Percentiles rank a stretch among this genome's conserved stretches.
These are phyloP conservation scores for Jaculus jaculus DNA, from an alignment of 2,113 vertebrate genomes.

Conservation along the genomic window DNA sequence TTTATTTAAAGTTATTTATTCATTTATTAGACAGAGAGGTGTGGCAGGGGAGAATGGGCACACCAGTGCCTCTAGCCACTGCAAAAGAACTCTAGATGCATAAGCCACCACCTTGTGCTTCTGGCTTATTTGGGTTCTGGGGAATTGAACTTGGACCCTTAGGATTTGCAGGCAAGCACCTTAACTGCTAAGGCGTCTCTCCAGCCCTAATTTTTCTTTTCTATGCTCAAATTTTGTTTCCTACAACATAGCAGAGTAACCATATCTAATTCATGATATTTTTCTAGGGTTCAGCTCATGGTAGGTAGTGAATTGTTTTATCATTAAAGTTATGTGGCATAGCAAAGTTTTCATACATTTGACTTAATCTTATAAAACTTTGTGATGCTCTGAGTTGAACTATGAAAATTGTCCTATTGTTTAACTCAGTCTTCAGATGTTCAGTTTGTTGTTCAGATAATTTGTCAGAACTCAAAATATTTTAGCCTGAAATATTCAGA, in stretches of 20 bases:
- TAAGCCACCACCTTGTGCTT: no score
- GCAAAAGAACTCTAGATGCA: no score
- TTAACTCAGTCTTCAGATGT: not conserved
- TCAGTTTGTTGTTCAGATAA: not conserved
- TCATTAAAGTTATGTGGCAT: not conserved
- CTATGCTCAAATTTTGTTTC: not conserved
- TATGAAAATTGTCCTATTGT: not conserved
- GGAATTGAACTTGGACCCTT: no score
- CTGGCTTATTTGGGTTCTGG: no score
- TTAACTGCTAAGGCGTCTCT: no score
- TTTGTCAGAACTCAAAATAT: not conserved
- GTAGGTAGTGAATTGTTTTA: constrained; percentile 4
- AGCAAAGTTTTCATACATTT: not conserved
- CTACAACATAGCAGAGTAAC: not conserved
- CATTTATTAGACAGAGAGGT: no score
- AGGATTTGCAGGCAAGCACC: no score
- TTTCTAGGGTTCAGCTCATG: not conserved
- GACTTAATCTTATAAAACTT: constrained; percentile 7
- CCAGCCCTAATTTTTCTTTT: not conserved
- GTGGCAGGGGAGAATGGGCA: no score
- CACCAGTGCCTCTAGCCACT: no score
- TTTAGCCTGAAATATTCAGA: constrained; percentile 19
- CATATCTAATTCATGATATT: not conserved
- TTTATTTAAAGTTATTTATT: no score
- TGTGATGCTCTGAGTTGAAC: not conserved